phyloP scores from a whole-genome alignment of 2,113 vertebrate species.

The Micromys minutus region DNA sequence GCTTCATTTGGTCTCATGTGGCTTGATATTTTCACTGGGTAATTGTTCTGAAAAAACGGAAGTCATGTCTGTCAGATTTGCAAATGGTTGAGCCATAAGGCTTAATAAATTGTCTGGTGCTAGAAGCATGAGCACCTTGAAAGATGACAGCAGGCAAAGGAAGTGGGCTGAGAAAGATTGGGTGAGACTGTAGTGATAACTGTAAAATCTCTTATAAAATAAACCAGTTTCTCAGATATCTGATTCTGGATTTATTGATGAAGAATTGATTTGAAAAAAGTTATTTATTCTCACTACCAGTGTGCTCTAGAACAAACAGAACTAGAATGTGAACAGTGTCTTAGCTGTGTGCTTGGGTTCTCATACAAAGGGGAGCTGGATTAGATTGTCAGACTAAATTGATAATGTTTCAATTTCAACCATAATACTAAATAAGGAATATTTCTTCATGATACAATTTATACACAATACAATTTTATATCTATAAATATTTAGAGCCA shows the following conservation, averaged over 20 bases:
- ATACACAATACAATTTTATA: not conserved
- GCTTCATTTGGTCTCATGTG: not conserved
- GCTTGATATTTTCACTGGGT: conserved; percentile 39
- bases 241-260: conserved; percentile 3
- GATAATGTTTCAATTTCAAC: not conserved
- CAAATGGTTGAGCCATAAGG: not conserved
- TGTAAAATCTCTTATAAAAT: conserved; percentile 48
- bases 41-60: not conserved
- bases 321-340: not conserved
- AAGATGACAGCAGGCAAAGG: conserved; percentile 33
- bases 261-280: conserved; percentile 38
- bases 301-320: not conserved
- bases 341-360: not conserved
- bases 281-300: not conserved
- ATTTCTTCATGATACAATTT: not conserved
- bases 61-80: not conserved
- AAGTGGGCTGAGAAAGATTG: not conserved
- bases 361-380: not conserved
- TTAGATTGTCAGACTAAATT: not conserved
- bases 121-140: not conserved
- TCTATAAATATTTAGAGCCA: not conserved
- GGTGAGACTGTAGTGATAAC: not conserved
- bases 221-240: not conserved
- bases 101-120: not conserved
- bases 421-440: not conserved